Evolutionary conservation across 2,888 invertebrate genomes (phyloP).

Genomic region (Ischnura elegans): DNA sequence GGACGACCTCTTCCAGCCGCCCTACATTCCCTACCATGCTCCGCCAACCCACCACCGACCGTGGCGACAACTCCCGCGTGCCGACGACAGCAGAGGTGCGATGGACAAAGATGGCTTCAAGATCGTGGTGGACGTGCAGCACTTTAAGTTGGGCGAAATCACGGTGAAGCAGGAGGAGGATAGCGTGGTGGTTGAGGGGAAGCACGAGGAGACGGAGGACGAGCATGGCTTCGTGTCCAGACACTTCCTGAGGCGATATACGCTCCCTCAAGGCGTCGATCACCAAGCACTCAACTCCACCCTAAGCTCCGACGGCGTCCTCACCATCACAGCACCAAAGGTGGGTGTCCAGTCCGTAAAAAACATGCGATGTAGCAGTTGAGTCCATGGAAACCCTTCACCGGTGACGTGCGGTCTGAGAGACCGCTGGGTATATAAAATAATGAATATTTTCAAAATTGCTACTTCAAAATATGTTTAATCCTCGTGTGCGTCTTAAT

Average conservation of each 20-base stretch:
- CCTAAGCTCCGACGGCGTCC: conserved; percentile 74
- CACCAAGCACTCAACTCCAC: conserved; percentile 74
- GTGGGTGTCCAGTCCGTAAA: no score
- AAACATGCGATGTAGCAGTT: no score
- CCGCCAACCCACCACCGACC: conserved; percentile 61
- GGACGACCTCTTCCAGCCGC: conserved; percentile 36
- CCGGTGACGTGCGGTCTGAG: no score
- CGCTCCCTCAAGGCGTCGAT: conserved; percentile 75
- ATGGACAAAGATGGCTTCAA: conserved; percentile 58
- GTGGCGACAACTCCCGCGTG: background rate
- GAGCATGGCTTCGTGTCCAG: conserved; percentile 75
- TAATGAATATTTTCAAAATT: no score
- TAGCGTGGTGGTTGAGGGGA: conserved; percentile 75
- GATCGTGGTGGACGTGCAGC: conserved; percentile 74
- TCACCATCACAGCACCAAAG: conserved; percentile 75
- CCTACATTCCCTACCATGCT: background rate
- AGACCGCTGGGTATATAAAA: no score
- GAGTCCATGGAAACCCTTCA: no score
- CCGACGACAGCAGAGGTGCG: conserved; percentile 70
- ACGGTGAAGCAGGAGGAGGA: conserved; percentile 75
- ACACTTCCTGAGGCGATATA: conserved; percentile 75
- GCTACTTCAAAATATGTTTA: no score
- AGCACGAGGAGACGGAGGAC: conserved; percentile 75
- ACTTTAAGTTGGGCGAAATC: conserved; percentile 76
- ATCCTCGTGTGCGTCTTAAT: no score